A percentile compares a stretch with the other conserved stretches of the same genome.
Conservation (phyloP, 2,797 vertebrate species). For the Myiothlypis coronata region DNA sequence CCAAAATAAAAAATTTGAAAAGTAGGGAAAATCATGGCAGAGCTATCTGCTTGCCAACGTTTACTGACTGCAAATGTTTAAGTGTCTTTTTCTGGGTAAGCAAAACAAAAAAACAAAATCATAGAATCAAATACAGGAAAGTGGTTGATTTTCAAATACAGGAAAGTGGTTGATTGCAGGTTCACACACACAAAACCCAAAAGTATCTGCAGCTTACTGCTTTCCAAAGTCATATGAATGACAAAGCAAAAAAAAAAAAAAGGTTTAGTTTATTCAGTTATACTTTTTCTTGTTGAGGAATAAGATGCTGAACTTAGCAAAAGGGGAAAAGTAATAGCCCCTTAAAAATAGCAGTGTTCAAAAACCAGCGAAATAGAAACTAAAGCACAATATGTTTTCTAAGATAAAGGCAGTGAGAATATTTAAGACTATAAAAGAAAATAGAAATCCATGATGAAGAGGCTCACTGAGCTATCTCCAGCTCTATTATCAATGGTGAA, state of each 20-base stretch:
- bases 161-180: not conserved
- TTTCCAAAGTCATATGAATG: not conserved
- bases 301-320: not conserved
- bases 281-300: not conserved
- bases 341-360: not conserved
- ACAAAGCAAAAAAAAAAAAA: not conserved
- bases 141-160: not conserved
- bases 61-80: not conserved
- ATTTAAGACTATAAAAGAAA: conserved; percentile 28
- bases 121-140: not conserved
- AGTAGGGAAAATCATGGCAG: not conserved
- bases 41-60: not conserved
- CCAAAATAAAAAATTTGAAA: not conserved
- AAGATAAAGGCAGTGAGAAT: not conserved
- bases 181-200: not conserved
- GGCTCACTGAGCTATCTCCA: not conserved
- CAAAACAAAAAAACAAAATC: not conserved
- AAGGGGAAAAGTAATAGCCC: not conserved
- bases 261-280: not conserved
- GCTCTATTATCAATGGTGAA: not conserved
- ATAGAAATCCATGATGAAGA: not conserved
- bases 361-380: not conserved
- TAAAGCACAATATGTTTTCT: not conserved
- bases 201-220: not conserved
- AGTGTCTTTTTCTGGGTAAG: not conserved